phyloP scores from a whole-genome alignment of 2,797 vertebrate genomes.

The Clarias laeviceps region DNA sequence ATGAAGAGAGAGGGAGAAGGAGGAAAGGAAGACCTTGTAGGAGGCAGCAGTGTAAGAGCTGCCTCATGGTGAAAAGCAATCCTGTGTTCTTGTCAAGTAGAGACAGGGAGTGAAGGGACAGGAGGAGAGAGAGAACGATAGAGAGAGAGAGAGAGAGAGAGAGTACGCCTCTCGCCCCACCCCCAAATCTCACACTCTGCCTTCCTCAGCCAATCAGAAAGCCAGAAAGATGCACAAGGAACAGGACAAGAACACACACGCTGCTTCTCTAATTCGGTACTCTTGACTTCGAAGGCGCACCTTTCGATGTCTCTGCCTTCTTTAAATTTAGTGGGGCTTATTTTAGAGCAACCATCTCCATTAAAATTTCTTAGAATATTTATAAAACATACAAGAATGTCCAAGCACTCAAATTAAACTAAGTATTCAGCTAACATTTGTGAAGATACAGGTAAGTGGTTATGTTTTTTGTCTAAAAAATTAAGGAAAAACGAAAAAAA shows the following conservation, averaged over 20 bases:
- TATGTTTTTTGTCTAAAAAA: background rate
- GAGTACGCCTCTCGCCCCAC: slow-evolving; percentile 62
- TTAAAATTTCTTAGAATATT: background rate
- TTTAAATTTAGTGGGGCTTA: background rate
- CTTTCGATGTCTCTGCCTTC: background rate
- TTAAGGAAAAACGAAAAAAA: too few relatives aligned
- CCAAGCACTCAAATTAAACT: background rate
- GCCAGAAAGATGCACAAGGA: slow-evolving; percentile 13
- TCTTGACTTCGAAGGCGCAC: background rate
- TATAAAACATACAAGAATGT: background rate
- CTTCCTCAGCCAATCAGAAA: slow-evolving; percentile 45
- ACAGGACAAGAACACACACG: slow-evolving; percentile 12
- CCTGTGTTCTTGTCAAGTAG: slow-evolving; percentile 75
- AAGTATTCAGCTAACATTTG: too few relatives aligned
- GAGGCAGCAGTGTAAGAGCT: slow-evolving; percentile 49
- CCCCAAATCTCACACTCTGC: slow-evolving; percentile 60
- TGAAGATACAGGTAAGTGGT: background rate
- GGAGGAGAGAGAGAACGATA: slow-evolving; percentile 66
- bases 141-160: slow-evolving; percentile 65
- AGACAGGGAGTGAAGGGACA: slow-evolving; percentile 70
- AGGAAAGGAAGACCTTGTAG: slow-evolving; percentile 43
- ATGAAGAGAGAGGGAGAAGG: slow-evolving; percentile 26
- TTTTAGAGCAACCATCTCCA: background rate
- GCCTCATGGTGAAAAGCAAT: slow-evolving; percentile 70
- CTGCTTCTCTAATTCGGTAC: slow-evolving; percentile 39